phyloP scores from a whole-genome alignment of 2,888 invertebrate species.

The Pseudoips prasinana region DNA sequence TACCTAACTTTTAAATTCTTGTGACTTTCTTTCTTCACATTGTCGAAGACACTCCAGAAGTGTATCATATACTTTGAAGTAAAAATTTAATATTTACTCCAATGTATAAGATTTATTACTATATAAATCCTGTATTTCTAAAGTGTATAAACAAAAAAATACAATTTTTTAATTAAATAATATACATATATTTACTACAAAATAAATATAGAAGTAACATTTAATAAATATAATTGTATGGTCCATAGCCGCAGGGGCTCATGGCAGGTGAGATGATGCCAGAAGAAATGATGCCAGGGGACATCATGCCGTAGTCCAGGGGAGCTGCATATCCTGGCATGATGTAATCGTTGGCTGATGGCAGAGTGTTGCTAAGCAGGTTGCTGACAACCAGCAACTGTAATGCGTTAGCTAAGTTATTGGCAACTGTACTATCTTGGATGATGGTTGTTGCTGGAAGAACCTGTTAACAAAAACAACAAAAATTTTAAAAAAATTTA shows the following conservation, averaged over 20 bases:
- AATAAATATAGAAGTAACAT: conserved; percentile 1
- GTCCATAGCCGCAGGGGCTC: conserved; percentile 14
- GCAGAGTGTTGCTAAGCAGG: conserved; percentile 55
- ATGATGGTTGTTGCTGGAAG: conserved; percentile 45
- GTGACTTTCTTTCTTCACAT: too few species aligned
- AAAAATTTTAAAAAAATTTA: too few species aligned
- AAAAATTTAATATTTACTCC: too few species aligned
- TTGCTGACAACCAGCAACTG: conserved; percentile 66
- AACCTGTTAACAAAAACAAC: too few species aligned
- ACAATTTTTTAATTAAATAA: too few species aligned
- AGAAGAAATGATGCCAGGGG: conserved; percentile 1
- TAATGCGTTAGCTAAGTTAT: conserved; percentile 61
- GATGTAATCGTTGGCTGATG: conserved; percentile 34
- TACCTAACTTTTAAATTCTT: too few species aligned
- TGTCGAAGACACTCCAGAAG: too few species aligned
- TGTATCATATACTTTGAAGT: too few species aligned
- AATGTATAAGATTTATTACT: too few species aligned
- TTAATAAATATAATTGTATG: conserved; percentile 39
- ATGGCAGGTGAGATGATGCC: conserved; percentile 15
- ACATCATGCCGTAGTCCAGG: conserved; percentile 24
- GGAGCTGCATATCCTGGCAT: conserved; percentile 23
- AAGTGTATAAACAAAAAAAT: too few species aligned
- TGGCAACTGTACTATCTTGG: conserved; percentile 64
- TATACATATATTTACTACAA: too few species aligned
- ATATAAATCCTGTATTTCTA: too few species aligned